Base-by-base conservation (phyloP, 2,888 invertebrate genomes). In the Nomada ferruginata region DNA sequence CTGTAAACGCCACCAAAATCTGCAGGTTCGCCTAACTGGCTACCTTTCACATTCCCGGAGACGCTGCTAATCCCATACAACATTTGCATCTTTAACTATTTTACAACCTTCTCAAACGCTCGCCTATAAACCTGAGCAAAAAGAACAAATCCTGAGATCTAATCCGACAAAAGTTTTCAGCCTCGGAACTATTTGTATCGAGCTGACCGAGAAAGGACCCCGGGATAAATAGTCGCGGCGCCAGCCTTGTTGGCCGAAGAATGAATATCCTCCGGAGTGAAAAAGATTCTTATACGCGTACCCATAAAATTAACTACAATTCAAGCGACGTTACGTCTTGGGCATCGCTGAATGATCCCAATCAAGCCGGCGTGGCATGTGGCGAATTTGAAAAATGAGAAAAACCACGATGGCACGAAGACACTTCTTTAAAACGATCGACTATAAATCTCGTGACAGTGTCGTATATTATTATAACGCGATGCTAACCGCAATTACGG, bases 271-370 rank as follows among this genome's bases (percentile, higher is more conserved):
- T 36, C 36, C 7, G 36, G 36, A 7, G 36, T 36, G 36, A 36
- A 7, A 7, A 36, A 36, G 7, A 36, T 36, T 36, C 36, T 36
- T 36, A 36, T 36, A 36, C 36, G 36, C 36, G 36, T 36, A 36
- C 36, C 36, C 36, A 47, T 47, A n/a, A 57, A 76, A 76, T 76
- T 76, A 76, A 63, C 63, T 63, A 20, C 63, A 55, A 76, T 76
- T 79, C 69, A 70, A 66, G 50, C 23, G 75, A 53, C 50, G 60
- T 69, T 65, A 63, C 74, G 72, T 61, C 72, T 69, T 15, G 76
- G 74, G 68, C 70, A 65, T 61, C 82, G 63, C 36, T 76, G 77
- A 80, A 76, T 75, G 68, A 70, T 73, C 73, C 69, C 63, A 78
- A 78, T 78, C 77, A 82, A 64, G 55, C 47, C 15, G 26, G 20